A percentile compares a stretch with the other conserved stretches of the same genome.
These are phyloP conservation scores for Chloroceryle amazona DNA, from an alignment of 2,797 vertebrate species.

Conservation along the genomic window DNA sequence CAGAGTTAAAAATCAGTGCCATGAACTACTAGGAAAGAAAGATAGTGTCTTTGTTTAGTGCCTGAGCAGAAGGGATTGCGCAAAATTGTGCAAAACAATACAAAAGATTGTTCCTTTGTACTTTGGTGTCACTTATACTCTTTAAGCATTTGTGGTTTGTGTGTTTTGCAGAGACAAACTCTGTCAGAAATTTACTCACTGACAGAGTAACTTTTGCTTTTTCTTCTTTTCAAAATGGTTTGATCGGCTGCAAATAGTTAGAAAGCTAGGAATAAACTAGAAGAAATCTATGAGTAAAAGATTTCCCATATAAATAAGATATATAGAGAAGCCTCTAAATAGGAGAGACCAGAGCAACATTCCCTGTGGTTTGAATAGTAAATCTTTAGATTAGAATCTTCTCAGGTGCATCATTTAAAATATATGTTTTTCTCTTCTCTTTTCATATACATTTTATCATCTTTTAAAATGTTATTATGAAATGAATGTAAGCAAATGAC, in stretches of 20 bases:
- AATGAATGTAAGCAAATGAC: not conserved
- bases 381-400: not conserved
- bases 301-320: not conserved
- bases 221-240: not conserved
- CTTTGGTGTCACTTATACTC: not conserved
- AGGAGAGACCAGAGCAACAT: not conserved
- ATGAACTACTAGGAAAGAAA: not conserved
- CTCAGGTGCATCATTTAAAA: not conserved
- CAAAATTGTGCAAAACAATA: not conserved
- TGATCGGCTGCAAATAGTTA: not conserved
- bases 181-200: not conserved
- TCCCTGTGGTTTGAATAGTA: not conserved
- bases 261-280: not conserved
- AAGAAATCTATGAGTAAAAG: not conserved
- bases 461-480: not conserved
- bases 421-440: not conserved
- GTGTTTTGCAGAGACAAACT: not conserved
- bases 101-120: not conserved
- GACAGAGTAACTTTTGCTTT: not conserved
- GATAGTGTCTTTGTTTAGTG: not conserved
- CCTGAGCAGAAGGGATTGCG: not conserved
- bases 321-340: not conserved
- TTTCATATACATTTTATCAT: not conserved
- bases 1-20: not conserved
- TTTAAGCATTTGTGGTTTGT: not conserved